Percentiles rank a stretch among this genome's conserved stretches.
Conservation (phyloP, 2,113 vertebrate species). For the Pseudorasbora parva region DNA sequence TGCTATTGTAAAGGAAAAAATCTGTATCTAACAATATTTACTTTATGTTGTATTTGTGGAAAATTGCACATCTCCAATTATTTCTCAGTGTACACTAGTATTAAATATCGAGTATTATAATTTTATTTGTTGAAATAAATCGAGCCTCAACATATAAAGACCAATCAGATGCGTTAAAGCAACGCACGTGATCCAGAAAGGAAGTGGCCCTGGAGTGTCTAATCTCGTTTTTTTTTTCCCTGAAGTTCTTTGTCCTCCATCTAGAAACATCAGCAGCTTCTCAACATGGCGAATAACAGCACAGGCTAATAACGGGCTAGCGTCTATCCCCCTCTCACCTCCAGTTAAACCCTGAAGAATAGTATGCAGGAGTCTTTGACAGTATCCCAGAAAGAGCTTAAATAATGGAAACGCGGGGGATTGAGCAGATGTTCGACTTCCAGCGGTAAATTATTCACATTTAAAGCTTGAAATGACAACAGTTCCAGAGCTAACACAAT, state of each 20-base stretch:
- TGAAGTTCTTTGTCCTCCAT: conserved; percentile 21
- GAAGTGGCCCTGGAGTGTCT: not conserved
- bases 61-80: not conserved
- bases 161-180: not conserved
- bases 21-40: not conserved
- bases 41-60: not conserved
- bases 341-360: conserved; percentile 21
- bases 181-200: not conserved
- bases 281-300: conserved; percentile 60
- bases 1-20: too few relatives aligned
- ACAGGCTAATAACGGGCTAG: conserved; percentile 50
- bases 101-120: not conserved
- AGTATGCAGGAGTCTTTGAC: conserved; percentile 53
- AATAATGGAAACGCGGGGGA: conserved; percentile 76
- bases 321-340: conserved; percentile 15
- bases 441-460: conserved; percentile 73
- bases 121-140: too few relatives aligned
- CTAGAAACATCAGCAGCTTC: conserved; percentile 32
- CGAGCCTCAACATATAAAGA: not conserved
- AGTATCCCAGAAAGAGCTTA: conserved; percentile 35
- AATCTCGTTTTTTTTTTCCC: not conserved
- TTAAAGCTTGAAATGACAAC: conserved; percentile 20
- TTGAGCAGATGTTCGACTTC: conserved; percentile 82
- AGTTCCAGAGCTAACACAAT: conserved; percentile 27
- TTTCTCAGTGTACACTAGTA: not conserved